Evolutionary conservation across 2,888 invertebrate species (phyloP).

Genomic region (Nebria brevicollis): DNA sequence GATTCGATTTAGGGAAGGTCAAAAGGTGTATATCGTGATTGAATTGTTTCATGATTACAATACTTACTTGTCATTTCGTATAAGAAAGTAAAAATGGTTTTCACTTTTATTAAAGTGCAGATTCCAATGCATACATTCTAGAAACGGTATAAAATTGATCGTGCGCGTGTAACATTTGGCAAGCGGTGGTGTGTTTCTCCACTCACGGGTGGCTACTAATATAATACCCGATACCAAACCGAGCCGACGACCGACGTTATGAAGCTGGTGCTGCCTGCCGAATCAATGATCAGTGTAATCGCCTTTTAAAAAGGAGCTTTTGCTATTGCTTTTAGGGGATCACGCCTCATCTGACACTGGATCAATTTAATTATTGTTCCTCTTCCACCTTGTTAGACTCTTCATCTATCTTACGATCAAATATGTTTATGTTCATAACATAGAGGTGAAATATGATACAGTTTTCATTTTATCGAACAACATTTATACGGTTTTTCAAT

Average conservation of each 20-base stretch:
- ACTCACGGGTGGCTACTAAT: not conserved
- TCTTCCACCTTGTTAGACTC: not conserved
- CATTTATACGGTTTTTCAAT: not conserved
- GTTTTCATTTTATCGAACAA: not conserved
- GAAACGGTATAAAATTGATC: not conserved
- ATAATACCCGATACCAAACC: not conserved
- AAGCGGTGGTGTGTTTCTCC: constrained; percentile 10
- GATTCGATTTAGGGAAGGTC: no score
- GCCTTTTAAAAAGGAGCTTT: constrained; percentile 30
- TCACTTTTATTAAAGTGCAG: not conserved
- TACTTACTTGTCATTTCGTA: no score
- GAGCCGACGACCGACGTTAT: not conserved
- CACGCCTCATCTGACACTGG: constrained; percentile 14
- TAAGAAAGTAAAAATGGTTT: not conserved
- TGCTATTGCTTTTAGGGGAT: not conserved
- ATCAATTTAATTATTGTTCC: constrained; percentile 13
- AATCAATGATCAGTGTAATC: constrained; percentile 43
- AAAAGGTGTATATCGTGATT: no score
- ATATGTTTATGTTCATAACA: not conserved
- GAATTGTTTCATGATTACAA: no score
- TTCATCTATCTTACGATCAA: not conserved
- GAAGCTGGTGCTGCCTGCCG: constrained; percentile 32
- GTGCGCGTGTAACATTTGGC: constrained; percentile 11
- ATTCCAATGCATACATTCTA: not conserved
- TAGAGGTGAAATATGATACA: not conserved